Conservation (phyloP, 2,113 vertebrate species). For the Acanthisitta chloris region DNA sequence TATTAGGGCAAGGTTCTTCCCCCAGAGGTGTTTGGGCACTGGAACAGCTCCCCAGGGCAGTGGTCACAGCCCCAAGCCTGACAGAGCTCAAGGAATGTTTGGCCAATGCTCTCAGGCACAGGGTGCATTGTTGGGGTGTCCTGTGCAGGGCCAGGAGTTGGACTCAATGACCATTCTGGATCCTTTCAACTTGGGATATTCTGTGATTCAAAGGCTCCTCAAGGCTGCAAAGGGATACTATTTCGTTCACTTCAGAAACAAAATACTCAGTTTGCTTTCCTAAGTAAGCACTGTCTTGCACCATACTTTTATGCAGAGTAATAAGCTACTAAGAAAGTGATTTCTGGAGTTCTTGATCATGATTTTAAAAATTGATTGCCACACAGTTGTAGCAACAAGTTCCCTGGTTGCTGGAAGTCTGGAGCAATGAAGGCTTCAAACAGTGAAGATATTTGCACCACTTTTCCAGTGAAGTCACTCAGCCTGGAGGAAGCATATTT, state of each 20-base stretch:
- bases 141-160: background rate
- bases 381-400: background rate
- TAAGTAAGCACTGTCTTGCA: background rate
- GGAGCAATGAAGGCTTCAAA: background rate
- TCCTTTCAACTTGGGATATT: background rate
- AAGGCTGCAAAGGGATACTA: background rate
- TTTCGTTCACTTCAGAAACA: background rate
- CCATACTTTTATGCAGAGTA: background rate
- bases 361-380: background rate
- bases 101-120: background rate
- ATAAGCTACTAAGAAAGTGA: background rate
- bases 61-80: background rate
- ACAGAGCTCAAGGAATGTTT: background rate
- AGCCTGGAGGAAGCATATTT: background rate
- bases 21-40: background rate
- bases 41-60: background rate
- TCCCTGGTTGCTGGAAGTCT: background rate
- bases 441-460: background rate
- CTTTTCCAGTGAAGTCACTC: background rate
- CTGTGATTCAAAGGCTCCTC: background rate
- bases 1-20: background rate
- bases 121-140: accelerated
- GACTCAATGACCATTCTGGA: too few relatives aligned
- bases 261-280: background rate
- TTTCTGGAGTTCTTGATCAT: background rate